phyloP scores from a whole-genome alignment of 2,797 vertebrate genomes.

The Brachyalestes nurse region DNA sequence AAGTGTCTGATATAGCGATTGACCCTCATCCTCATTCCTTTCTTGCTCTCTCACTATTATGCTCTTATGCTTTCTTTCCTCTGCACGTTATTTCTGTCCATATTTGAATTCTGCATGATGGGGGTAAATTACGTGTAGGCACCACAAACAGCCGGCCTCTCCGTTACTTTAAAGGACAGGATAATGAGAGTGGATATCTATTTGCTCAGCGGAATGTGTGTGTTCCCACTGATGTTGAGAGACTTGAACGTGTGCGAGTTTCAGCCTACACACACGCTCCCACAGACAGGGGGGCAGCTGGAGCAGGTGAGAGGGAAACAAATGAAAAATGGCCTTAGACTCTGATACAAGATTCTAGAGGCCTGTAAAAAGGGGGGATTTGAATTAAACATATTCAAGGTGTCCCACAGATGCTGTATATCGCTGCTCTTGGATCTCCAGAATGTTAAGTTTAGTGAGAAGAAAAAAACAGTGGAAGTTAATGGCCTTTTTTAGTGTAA shows the following conservation, averaged over 20 bases:
- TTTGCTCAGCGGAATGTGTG: slow-evolving; percentile 81
- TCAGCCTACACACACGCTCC: slow-evolving; percentile 39
- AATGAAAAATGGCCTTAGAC: slow-evolving; percentile 40
- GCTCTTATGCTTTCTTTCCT: slow-evolving; percentile 45
- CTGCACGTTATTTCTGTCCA: slow-evolving; percentile 51
- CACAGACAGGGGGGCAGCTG: slow-evolving; percentile 17
- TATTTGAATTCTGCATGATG: slow-evolving; percentile 74
- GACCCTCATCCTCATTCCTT: slow-evolving; percentile 44
- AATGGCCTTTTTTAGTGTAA: too few species aligned
- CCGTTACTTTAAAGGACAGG: slow-evolving; percentile 79
- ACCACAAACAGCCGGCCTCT: slow-evolving; percentile 70
- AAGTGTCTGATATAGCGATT: slow-evolving; percentile 49
- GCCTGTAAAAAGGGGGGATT: not conserved
- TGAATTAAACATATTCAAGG: slow-evolving; percentile 2
- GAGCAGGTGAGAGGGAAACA: slow-evolving; percentile 5
- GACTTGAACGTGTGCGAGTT: slow-evolving; percentile 50
- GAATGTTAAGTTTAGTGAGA: not conserved
- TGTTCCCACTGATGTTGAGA: slow-evolving; percentile 74
- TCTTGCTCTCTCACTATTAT: slow-evolving; percentile 45
- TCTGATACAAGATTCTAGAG: slow-evolving; percentile 17
- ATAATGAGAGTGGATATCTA: slow-evolving; percentile 81
- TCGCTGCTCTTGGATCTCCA: not conserved
- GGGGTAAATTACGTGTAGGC: slow-evolving; percentile 68
- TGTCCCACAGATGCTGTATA: not conserved
- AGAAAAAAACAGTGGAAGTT: too few species aligned